Evolutionary conservation across 2,888 invertebrate species (phyloP), one percentile per base, ranked within the genome.

Genomic region (Micropterix aruncella): DNA sequence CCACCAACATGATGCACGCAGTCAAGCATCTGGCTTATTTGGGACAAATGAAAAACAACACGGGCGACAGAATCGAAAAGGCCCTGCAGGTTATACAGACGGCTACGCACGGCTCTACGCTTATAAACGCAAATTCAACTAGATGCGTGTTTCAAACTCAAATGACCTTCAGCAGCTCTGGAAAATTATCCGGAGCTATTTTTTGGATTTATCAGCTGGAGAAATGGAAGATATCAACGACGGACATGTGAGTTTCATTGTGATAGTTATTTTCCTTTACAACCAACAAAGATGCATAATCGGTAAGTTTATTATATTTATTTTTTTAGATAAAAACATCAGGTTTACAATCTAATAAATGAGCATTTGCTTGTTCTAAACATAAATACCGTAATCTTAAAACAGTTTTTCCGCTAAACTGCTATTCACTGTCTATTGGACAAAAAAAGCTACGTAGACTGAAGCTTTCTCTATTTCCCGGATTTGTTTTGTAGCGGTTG

Each of bases 131-230:
- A 16, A 81, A 90, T 61, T 90, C 93, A 1, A 93, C 93, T 1
- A 77, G 94, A 55, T 87, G 83, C 53, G 76, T 86, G 19, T 64
- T 87, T 48, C 83, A 85, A 61, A 73, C 85, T 9, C 88, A 89
- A 62, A 73, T 92, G 47, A 87, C 89, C 5, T 94, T 84, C 60
- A 76, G 79, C n/a, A 74, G 71, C 54, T 83, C 85, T 5, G 92
- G 92, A 38, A 93, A 91, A 67, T 74, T 91, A 46, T 88, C 88
- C 45, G 93, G 92, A 3, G 92, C 87, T 2, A 81, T 88, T 55
- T 87, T 91, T 58, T 86, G 84, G 70, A 70, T 90, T 43, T 85
- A 86, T 58, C 83, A 90, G 59, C 63, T 94, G 51, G 94, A 95
- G 59, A 93, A 93, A 58, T 83, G 87, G 73, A 75, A 94, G 38